Evolutionary conservation across 2,797 vertebrate genomes (phyloP), one percentile per base, ranked within the genome.

Genomic region (Bovichtus diacanthus): DNA sequence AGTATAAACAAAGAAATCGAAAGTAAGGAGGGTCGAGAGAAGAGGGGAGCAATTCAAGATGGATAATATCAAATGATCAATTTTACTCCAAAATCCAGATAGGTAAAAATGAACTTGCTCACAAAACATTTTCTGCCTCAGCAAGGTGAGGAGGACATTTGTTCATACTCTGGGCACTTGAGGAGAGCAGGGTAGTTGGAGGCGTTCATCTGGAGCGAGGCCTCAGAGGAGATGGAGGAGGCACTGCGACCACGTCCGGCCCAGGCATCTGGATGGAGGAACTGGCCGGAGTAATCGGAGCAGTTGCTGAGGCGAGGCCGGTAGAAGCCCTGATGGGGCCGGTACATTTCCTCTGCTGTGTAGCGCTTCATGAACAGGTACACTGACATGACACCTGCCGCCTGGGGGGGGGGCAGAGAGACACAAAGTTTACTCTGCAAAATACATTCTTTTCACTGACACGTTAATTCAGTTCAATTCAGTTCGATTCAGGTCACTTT

Each of bases 291-390:
- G 93, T 97, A 97, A 82, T 97, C 96, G 0, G 97, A 97, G 93
- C 97, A 97, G 93, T 97, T 97, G 93, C 96, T 97, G 83, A 97
- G 96, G 0, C 97, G 96, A 0, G 97, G 97, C 0, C 95, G 94
- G 92, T 97, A 97, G 94, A 96, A 97, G 76, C 95, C 88, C 0
- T 96, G 96, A 74, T 91, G 96, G 1, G 97, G 97, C 8, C 96
- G 90, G 91, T 96, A 98, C 78, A 96, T 94, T 74, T 97, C 97
- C 90, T 97, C 97, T 0, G 96, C 96, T 0, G 96, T 96, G 93
- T 98, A 98, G 25, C 97, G 92, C 92, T 98, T 98, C 97, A 98
- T 97, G 92, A 98, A 98, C 77, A 98, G 93, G 88, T 98, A 97
- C 43, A 98, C 96, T 0, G 97, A 97, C 96, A 98, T 97, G 84